These are phyloP conservation scores for Anastrepha ludens DNA, from an alignment of 1,140 invertebrate species.

Conservation along the genomic window DNA sequence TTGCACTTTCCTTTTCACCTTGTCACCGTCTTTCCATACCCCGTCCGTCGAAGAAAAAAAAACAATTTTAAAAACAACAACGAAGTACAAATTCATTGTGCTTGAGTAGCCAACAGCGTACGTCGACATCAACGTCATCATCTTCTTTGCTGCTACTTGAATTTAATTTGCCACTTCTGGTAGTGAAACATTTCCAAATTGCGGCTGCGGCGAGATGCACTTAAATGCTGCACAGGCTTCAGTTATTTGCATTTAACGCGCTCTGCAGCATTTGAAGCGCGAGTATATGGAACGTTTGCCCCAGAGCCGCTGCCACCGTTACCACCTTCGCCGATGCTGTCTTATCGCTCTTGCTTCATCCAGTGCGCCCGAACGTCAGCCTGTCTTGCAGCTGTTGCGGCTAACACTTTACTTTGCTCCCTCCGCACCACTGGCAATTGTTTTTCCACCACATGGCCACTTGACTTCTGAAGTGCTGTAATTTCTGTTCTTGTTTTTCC, in stretches of 20 bases:
- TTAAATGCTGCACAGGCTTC: neutral
- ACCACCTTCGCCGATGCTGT: neutral
- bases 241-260: neutral
- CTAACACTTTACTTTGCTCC: neutral
- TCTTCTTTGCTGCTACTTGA: conserved; percentile 46
- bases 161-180: conserved; percentile 53
- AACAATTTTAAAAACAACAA: neutral
- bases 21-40: neutral
- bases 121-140: conserved; percentile 34
- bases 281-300: neutral
- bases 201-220: neutral
- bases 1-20: neutral
- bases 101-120: neutral
- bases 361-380: neutral
- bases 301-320: neutral
- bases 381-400: neutral
- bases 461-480: conserved; percentile 37
- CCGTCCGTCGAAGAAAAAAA: neutral
- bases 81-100: neutral
- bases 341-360: neutral
- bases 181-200: conserved; percentile 30
- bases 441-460: conserved; percentile 43
- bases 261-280: neutral
- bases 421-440: conserved; percentile 4
- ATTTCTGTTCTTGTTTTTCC: conserved; percentile 14